A percentile compares a stretch with the other conserved stretches of the same genome.
These are phyloP conservation scores for Sphaerophoria taeniata DNA, from an alignment of 2,888 invertebrate genomes.

Conservation along the genomic window DNA sequence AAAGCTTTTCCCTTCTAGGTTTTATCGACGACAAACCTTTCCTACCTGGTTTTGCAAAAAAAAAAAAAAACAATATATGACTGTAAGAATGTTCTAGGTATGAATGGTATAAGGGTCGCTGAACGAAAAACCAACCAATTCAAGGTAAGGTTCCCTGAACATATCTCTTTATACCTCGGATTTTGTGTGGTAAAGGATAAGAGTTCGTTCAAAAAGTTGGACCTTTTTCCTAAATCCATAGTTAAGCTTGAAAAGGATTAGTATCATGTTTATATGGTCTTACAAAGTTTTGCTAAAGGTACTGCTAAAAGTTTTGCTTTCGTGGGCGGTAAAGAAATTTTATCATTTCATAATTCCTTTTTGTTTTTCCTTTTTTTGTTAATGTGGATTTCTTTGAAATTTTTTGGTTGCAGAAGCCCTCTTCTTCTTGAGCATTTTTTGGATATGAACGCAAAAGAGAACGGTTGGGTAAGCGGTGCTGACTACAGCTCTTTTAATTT, in stretches of 20 bases:
- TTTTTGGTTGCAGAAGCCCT: not conserved
- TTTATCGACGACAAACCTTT: too few species aligned
- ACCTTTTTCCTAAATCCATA: not conserved
- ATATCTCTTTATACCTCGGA: not conserved
- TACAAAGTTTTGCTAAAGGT: conserved; percentile 14
- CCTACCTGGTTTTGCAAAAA: not conserved
- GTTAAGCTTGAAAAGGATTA: conserved; percentile 9
- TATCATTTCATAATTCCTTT: conserved; percentile 23
- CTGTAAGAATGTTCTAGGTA: not conserved
- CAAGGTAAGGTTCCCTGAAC: too few species aligned
- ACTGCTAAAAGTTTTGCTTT: conserved; percentile 1
- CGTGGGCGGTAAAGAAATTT: conserved; percentile 13
- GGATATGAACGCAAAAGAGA: not conserved
- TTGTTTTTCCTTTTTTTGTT: not conserved
- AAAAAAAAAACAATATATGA: not conserved
- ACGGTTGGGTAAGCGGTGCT: not conserved
- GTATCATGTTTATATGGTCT: conserved; percentile 20
- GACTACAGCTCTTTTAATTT: conserved; percentile 9
- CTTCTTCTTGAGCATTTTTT: not conserved
- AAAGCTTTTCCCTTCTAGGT: too few species aligned
- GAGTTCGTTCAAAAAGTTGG: conserved; percentile 1
- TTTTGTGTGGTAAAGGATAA: conserved; percentile 9
- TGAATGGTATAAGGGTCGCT: too few species aligned
- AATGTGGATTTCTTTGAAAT: conserved; percentile 5
- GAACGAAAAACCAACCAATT: not conserved